Conservation (phyloP, 1,140 invertebrate species). For the Trachymyrmex septentrionalis region DNA sequence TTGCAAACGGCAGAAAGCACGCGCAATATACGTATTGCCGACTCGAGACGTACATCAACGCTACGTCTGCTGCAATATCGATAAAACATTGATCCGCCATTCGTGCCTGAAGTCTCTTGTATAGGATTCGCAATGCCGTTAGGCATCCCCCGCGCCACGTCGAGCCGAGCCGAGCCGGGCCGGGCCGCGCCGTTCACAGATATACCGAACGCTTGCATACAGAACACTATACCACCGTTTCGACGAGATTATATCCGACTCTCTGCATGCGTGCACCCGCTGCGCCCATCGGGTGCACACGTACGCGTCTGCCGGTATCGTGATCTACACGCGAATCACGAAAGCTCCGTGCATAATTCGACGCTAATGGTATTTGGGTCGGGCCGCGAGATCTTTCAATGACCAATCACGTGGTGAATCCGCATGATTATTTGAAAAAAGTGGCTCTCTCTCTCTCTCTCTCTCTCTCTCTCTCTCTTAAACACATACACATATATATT, state of each 20-base stretch:
- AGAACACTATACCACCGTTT: slow-evolving; percentile 69
- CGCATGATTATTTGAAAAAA: slow-evolving; percentile 14
- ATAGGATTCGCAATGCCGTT: slow-evolving; percentile 79
- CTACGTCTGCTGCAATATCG: slow-evolving; percentile 81
- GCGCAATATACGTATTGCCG: slow-evolving; percentile 75
- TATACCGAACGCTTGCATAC: slow-evolving; percentile 68
- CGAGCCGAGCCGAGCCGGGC: slow-evolving; percentile 9
- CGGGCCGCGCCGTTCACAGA: slow-evolving; percentile 55
- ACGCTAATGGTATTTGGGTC: slow-evolving; percentile 74
- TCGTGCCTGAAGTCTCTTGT: slow-evolving; percentile 78
- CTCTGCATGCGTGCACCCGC: slow-evolving; percentile 67
- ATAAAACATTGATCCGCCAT: slow-evolving; percentile 83
- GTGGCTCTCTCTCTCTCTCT: not conserved
- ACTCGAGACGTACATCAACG: slow-evolving; percentile 77
- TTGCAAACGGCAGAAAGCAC: slow-evolving; percentile 79
- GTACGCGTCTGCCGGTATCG: slow-evolving; percentile 68
- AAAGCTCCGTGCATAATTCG: slow-evolving; percentile 65
- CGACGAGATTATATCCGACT: slow-evolving; percentile 74
- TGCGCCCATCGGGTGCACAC: slow-evolving; percentile 45
- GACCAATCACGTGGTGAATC: not conserved
- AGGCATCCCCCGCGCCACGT: slow-evolving; percentile 54
- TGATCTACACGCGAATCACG: slow-evolving; percentile 74
- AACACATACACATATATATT: no score
- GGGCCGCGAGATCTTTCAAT: slow-evolving; percentile 44
- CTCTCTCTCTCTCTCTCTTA: not conserved